phyloP scores from a whole-genome alignment of 2,113 vertebrate genomes.

The Edolisoma coerulescens region DNA sequence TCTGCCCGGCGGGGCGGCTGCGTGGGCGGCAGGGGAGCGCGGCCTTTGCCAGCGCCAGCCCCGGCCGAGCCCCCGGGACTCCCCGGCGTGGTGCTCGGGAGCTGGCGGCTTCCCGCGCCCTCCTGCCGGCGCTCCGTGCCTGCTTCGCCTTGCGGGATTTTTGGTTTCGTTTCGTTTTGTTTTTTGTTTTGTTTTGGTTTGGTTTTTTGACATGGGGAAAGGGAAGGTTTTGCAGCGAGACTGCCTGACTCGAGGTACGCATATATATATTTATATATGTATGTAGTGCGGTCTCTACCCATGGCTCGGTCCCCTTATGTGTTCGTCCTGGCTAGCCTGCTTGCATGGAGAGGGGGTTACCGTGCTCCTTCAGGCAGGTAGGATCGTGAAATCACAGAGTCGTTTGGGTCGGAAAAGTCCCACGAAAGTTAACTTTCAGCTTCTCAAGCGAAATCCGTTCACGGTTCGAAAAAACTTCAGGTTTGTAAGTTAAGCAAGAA shows the following conservation, averaged over 20 bases:
- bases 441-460: neutral
- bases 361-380: neutral
- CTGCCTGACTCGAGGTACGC: neutral
- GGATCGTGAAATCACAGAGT: neutral
- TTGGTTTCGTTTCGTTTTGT: neutral
- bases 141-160: neutral
- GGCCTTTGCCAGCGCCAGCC: neutral
- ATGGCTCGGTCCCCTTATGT: neutral
- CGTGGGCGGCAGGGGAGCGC: neutral
- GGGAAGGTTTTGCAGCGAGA: neutral
- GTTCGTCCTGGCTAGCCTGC: neutral
- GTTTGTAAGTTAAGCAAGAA: neutral
- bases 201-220: neutral
- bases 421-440: neutral
- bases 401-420: neutral
- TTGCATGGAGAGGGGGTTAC: accelerated
- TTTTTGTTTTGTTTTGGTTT: no score
- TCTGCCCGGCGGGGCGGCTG: neutral
- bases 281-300: neutral
- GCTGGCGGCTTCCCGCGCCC: neutral
- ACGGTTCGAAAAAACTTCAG: neutral
- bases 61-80: neutral
- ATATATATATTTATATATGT: neutral
- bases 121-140: neutral
- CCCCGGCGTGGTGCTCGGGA: neutral